Evolutionary conservation across 2,113 vertebrate species (phyloP), one percentile per base, ranked within the genome.

Genomic region (Silurus meridionalis): DNA sequence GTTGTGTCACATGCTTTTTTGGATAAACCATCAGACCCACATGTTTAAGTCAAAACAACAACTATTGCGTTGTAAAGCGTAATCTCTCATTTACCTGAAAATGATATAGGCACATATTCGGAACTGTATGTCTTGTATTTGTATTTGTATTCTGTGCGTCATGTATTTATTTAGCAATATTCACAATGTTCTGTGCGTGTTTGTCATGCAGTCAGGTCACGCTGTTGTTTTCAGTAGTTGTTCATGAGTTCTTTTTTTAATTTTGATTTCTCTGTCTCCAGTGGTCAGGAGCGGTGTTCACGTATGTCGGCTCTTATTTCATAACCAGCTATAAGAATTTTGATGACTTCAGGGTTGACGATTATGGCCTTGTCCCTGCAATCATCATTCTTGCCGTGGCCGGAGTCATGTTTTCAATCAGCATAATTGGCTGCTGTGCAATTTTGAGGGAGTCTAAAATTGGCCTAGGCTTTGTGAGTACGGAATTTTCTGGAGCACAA

Each of bases 371-470:
- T 58, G 85, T 97, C 85, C 97, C 96, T 0, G 95, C 96, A 0
- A 89, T 84, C 0, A 95, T 97, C 88, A 95, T 97, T 9, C 91
- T 98, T 0, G 90, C 86, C 0, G 84, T 96, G 8, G 96, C 96
- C 0, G 90, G 92, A 21, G 89, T 96, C 17, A 96, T 98, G 97
- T 95, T 98, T 82, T 0, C 95, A 80, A 94, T 97, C 0, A 97
- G 97, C 0, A 50, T 96, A 15, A 72, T 97, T 5, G 97, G 97
- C 91, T 97, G 96, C 93, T 97, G 94, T 37, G 91, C 96, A 79
- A 96, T 97, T 0, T 83, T 96, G 80, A 89, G 87, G 13, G 97
- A 97, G 90, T 97, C 96, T 23, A 95, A 94, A 57, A 80, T 95
- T 5, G 96, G 96, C 14, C 92, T 97, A 0, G 87, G 95, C 86